A percentile compares a stretch with the other conserved stretches of the same genome.
Conservation (phyloP, 2,888 invertebrate species). For the Amblyjoppa proteus region DNA sequence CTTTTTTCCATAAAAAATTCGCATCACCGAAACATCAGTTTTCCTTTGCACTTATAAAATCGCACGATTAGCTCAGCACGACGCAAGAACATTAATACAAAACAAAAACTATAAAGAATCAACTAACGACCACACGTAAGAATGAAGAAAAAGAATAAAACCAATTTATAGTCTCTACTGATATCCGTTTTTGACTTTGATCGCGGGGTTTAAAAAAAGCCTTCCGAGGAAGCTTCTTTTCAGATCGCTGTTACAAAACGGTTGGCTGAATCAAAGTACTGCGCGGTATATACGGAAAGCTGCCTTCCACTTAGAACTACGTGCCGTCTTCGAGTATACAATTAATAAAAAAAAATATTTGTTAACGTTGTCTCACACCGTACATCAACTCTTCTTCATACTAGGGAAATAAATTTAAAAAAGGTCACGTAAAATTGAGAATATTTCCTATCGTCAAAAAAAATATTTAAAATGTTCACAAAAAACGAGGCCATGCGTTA, state of each 20-base stretch:
- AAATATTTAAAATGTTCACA: conserved; percentile 32
- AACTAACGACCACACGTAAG: conserved; percentile 26
- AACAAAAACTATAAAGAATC: conserved; percentile 27
- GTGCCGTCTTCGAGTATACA: conserved; percentile 71
- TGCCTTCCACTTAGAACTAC: conserved; percentile 71
- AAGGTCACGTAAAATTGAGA: conserved; percentile 26
- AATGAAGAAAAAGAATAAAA: conserved; percentile 8
- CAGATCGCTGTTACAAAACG: conserved; percentile 19
- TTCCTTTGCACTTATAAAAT: conserved; percentile 39
- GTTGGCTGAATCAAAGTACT: conserved; percentile 57
- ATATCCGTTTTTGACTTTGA: conserved; percentile 34
- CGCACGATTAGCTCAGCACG: conserved; percentile 18
- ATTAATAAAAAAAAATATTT: conserved; percentile 62
- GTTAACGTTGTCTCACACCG: conserved; percentile 63
- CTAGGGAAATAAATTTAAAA: conserved; percentile 27
- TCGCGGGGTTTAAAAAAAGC: conserved; percentile 16
- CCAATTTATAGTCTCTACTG: conserved; percentile 28
- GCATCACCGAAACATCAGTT: conserved; percentile 43
- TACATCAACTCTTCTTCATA: conserved; percentile 61
- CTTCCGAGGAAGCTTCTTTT: conserved; percentile 24
- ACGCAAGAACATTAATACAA: conserved; percentile 12
- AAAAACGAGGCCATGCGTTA: conserved; percentile 24
- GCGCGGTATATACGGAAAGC: conserved; percentile 65
- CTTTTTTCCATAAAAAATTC: conserved; percentile 30
- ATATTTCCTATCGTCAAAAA: conserved; percentile 46